Evolutionary conservation across 2,797 vertebrate genomes (phyloP), one percentile per base, ranked within the genome.

Genomic region (Gallinago nigripennis): DNA sequence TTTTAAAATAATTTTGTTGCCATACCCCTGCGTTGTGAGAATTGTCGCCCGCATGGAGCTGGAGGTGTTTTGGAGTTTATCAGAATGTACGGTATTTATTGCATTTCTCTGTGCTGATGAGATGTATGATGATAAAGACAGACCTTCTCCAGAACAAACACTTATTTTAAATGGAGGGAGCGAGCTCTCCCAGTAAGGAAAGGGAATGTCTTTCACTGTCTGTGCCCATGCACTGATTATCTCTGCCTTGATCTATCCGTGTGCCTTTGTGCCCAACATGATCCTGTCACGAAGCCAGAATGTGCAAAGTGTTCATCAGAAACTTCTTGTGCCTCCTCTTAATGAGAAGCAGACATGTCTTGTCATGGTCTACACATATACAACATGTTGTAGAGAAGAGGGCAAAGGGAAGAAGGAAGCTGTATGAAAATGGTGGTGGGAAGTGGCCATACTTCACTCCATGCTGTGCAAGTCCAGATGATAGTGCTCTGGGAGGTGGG

Each of bases 271-370:
- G 66, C 1, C 0, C 76, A 89, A 41, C n/a, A 6, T 51, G n/a
- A n/a, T 60, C 73, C 60, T 57, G 57, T 61, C 57, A 9, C 0
- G 2, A 37, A 87, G 43, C 39, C 61, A 64, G 65, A 43, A 58
- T 75, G 85, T 81, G 65, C 78, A 81, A 73, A 91, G 57, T 48
- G 25, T 82, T 96, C 86, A 45, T 87, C 8, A 3, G 86, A 95
- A 96, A 77, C 50, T 6, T 50, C 81, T 82, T 35, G 23, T 61
- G 43, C 0, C 0, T 82, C 63, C 68, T 63, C 24, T 37, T 58
- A 51, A 56, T 31, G n/a, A 92, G 61, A 77, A 77, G 20, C 50
- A 82, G 69, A 43, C 43, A 7, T 61, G 69, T 77, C 66, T 68
- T 89, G 81, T 43, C 90, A 87, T 2, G 4, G 39, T 57, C 41